These are phyloP conservation scores for Leptinotarsa defecta DNA, from an alignment of 1,140 invertebrate genomes.

Conservation along the genomic window DNA sequence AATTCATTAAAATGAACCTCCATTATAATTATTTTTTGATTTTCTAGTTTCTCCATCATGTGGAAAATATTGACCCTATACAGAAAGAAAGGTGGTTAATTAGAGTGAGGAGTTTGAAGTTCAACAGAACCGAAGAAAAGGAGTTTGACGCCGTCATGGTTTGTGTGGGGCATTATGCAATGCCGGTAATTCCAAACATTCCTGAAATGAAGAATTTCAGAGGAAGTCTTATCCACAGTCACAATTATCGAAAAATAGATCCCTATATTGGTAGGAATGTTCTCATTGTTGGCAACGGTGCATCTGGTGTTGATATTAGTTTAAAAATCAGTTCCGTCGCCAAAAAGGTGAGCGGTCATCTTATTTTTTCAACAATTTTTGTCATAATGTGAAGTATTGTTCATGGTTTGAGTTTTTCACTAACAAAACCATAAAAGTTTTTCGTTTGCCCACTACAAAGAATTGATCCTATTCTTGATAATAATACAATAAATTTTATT, in stretches of 20 bases:
- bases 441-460: too few species aligned
- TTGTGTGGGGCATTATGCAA: conserved; percentile 71
- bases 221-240: conserved; percentile 67
- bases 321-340: conserved; percentile 33
- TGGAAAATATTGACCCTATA: conserved; percentile 50
- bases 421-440: too few species aligned
- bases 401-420: too few species aligned
- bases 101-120: conserved; percentile 55
- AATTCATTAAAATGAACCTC: too few species aligned
- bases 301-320: conserved; percentile 71
- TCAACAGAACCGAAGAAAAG: conserved; percentile 45
- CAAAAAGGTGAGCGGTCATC: conserved; percentile 34
- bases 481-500: too few species aligned
- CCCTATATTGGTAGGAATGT: conserved; percentile 63
- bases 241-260: conserved; percentile 67
- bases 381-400: too few species aligned
- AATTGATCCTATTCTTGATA: too few species aligned
- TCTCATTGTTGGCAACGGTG: conserved; percentile 68
- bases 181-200: conserved; percentile 65
- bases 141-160: conserved; percentile 67
- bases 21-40: not conserved
- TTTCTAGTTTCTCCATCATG: conserved; percentile 44
- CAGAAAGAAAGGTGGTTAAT: conserved; percentile 55
- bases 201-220: conserved; percentile 62
- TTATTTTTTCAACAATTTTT: too few species aligned